Conservation (phyloP, 1,140 invertebrate species). For the Tetramorium alpestre region DNA sequence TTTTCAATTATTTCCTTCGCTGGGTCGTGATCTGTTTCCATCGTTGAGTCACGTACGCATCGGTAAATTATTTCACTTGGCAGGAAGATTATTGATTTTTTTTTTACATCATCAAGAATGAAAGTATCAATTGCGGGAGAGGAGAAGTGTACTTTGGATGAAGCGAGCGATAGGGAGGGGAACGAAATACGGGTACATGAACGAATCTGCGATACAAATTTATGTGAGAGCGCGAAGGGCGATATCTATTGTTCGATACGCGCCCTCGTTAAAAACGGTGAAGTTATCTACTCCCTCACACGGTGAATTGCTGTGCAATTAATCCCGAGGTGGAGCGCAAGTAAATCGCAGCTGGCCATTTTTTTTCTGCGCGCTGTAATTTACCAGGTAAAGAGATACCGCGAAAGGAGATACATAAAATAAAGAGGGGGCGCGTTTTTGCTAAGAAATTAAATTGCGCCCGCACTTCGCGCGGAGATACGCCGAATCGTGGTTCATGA, state of each 20-base stretch:
- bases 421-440: conserved; percentile 1
- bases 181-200: neutral
- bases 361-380: conserved; percentile 32
- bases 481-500: neutral
- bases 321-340: conserved; percentile 27
- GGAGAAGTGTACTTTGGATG: neutral
- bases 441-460: conserved; percentile 58
- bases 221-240: neutral
- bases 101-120: conserved; percentile 28
- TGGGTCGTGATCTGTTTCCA: conserved; percentile 21
- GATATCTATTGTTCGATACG: conserved; percentile 40
- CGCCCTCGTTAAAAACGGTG: conserved; percentile 29
- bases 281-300: conserved; percentile 34
- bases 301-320: conserved; percentile 35
- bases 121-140: conserved; percentile 23
- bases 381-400: conserved; percentile 47
- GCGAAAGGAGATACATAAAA: conserved; percentile 37
- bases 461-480: neutral
- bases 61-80: conserved; percentile 2
- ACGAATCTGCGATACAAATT: conserved; percentile 35
- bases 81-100: conserved; percentile 25
- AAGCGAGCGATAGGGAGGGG: neutral
- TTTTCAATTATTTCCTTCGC: conserved; percentile 33
- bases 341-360: conserved; percentile 36
- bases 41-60: conserved; percentile 2